Evolutionary conservation across 2,113 vertebrate genomes (phyloP), one percentile per base, ranked within the genome.

Genomic region (Ophiodon elongatus): DNA sequence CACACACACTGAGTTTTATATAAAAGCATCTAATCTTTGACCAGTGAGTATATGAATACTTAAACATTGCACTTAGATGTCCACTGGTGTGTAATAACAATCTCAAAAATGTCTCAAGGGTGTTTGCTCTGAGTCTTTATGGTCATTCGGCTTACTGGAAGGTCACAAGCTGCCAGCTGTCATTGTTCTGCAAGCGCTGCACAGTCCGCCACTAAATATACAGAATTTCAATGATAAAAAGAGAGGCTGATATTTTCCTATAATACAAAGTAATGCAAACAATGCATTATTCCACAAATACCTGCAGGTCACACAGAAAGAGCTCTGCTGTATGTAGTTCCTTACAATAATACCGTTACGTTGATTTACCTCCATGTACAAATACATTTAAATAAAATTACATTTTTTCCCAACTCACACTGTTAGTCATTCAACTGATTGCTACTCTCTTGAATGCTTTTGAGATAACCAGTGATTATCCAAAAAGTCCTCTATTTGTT

Each of bases 81-180:
- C 19, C 29, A 14, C 8, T n/a, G 27, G 13, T 57, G 21, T 8
- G 2, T 15, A 73, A 17, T 68, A 33, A 37, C 6, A 57, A 31
- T 56, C 35, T n/a, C 59, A 52, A 33, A 64, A 23, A 56, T 39
- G 11, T 13, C 8, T n/a, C 29, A 59, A 65, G 31, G 33, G 15
- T 64, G 35, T 56, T 41, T 70, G 29, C 43, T 39, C 6, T 21
- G 37, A 63, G 2, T 57, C 33, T 14, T 8, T 56, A 56, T 39
- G 52, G 39, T 54, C 35, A 37, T 33, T 10, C 14, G 29, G 23
- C 25, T 45, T 4, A 23, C n/a, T 29, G 66, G 59, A 66, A 72
- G n/a, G 64, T 77, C 33, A 29, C 33, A 23, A 45, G 33, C 43
- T 67, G 62, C 31, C 52, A 67, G 57, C 21, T 71, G 47, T 50